Evolutionary conservation across 2,888 invertebrate genomes (phyloP).

Genomic region (Clusia tigrina): DNA sequence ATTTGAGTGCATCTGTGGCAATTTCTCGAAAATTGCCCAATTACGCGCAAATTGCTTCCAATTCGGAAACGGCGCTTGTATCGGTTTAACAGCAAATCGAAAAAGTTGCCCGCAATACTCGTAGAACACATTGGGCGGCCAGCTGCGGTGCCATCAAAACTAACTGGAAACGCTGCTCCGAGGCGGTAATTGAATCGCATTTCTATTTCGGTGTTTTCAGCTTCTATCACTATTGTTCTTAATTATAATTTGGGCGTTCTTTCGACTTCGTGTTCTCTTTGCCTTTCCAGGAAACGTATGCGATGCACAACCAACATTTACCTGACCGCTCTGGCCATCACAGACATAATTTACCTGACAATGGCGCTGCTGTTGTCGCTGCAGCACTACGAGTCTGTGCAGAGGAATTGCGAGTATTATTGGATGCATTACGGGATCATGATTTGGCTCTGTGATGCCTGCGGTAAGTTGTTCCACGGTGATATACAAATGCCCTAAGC

Average conservation of each 20-base stretch:
- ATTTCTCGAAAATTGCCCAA: no score
- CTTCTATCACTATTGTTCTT: neutral
- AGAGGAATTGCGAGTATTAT: slow-evolving; percentile 66
- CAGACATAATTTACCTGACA: slow-evolving; percentile 75
- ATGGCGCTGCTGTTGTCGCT: slow-evolving; percentile 72
- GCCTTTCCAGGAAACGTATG: slow-evolving; percentile 71
- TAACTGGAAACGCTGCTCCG: no score
- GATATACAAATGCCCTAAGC: neutral
- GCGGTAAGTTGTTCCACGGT: no score
- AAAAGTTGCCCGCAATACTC: no score
- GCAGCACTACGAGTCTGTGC: slow-evolving; percentile 69
- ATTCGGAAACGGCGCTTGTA: no score
- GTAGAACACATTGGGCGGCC: no score
- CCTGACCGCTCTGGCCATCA: slow-evolving; percentile 75
- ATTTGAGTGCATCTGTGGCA: no score
- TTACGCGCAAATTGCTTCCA: no score
- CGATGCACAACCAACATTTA: slow-evolving; percentile 79
- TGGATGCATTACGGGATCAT: slow-evolving; percentile 71
- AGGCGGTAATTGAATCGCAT: no score
- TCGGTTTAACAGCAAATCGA: no score
- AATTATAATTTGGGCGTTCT: neutral
- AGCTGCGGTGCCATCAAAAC: no score
- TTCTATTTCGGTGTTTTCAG: slow-evolving; percentile 5
- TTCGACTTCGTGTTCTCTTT: slow-evolving; percentile 45
- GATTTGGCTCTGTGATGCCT: slow-evolving; percentile 73